Evolutionary conservation across 2,113 vertebrate genomes (phyloP).

Genomic region (Seriola dumerili): DNA sequence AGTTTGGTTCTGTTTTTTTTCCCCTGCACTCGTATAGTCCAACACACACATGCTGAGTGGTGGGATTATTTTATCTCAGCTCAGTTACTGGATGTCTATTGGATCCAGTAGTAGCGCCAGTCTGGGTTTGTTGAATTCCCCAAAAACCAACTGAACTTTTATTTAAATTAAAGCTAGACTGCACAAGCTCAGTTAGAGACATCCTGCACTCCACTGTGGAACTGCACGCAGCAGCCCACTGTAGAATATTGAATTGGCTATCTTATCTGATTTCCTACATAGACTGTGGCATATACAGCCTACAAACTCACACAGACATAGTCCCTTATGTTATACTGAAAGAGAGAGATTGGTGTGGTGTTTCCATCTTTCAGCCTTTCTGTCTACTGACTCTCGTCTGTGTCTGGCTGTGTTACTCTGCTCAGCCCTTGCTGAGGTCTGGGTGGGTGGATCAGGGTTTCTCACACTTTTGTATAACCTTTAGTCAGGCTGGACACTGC

Average conservation of each 20-base stretch:
- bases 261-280: constrained; percentile 3
- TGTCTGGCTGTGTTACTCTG: not conserved
- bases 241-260: not conserved
- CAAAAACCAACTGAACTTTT: not conserved
- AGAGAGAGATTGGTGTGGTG: not conserved
- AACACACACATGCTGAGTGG: constrained; percentile 28
- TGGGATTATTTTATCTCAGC: constrained; percentile 19
- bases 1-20: constrained; percentile 18
- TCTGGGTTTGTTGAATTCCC: constrained; percentile 3
- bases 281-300: constrained; percentile 2
- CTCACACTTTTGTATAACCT: constrained; percentile 43
- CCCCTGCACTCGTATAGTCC: constrained; percentile 4
- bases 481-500: constrained; percentile 10
- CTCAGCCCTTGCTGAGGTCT: constrained; percentile 4
- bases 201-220: constrained; percentile 4
- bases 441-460: constrained; percentile 21
- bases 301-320: not conserved
- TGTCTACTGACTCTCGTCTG: not conserved
- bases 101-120: not conserved
- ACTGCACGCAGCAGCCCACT: not conserved
- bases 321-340: not conserved
- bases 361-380: constrained; percentile 7
- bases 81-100: not conserved
- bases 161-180: constrained; percentile 10
- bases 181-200: not conserved